Evolutionary conservation across 2,888 invertebrate species (phyloP).

Genomic region (Desoria tigrina): DNA sequence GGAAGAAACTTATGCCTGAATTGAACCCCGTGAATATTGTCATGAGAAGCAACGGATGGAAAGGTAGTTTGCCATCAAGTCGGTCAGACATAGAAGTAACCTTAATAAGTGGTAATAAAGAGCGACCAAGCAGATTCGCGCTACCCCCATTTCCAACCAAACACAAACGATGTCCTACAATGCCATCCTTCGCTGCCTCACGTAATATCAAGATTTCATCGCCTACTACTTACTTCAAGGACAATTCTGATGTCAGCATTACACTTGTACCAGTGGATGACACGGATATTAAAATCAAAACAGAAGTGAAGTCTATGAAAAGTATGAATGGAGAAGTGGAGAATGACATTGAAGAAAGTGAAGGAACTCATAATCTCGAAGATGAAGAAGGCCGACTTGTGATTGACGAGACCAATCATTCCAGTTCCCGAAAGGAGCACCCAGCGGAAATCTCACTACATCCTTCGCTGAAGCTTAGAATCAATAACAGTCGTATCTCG

Average conservation of each 20-base stretch:
- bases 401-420: background rate
- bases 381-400: background rate
- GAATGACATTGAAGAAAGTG: background rate
- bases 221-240: no score
- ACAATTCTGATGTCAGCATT: no score
- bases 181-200: no score
- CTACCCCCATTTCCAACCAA: no score
- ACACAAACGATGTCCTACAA: no score
- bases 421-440: background rate
- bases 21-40: slow-evolving; percentile 15
- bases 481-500: background rate
- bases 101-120: background rate
- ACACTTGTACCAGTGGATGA: no score
- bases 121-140: background rate
- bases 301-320: no score
- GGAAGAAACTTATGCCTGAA: slow-evolving; percentile 23
- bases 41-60: slow-evolving; percentile 4
- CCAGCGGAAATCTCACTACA: background rate
- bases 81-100: slow-evolving; percentile 7
- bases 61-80: background rate
- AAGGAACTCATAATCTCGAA: background rate
- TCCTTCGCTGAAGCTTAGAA: background rate
- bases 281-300: no score
- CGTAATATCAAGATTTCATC: no score
- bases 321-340: background rate